Conservation (phyloP, 2,113 vertebrate genomes). For the Thunnus thynnus region DNA sequence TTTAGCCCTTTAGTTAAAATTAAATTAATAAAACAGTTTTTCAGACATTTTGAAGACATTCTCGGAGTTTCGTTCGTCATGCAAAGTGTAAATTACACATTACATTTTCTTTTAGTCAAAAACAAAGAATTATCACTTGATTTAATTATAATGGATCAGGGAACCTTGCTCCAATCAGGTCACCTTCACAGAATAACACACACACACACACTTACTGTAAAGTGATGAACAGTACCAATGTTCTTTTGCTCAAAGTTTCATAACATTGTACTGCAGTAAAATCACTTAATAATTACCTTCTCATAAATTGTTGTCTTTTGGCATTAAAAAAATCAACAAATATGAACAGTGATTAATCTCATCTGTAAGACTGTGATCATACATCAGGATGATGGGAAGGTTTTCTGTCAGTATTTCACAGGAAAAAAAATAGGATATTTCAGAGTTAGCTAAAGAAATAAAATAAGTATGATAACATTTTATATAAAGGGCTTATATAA, state of each 20-base stretch:
- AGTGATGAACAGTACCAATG: too few species aligned
- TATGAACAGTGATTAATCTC: too few species aligned
- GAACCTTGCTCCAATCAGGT: not conserved
- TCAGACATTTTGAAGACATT: too few species aligned
- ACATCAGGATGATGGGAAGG: too few species aligned
- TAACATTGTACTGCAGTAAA: not conserved
- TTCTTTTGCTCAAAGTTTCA: too few species aligned
- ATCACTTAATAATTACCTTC: not conserved
- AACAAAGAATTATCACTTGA: not conserved
- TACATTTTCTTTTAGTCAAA: too few species aligned
- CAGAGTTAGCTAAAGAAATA: not conserved
- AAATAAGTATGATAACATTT: not conserved
- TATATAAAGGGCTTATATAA: not conserved
- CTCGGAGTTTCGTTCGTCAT: too few species aligned
- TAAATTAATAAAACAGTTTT: too few species aligned
- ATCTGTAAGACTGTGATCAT: not conserved
- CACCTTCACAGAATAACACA: not conserved
- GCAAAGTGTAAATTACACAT: too few species aligned
- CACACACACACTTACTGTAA: not conserved
- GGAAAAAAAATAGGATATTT: too few species aligned
- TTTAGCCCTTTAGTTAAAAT: too few species aligned
- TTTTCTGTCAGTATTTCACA: not conserved
- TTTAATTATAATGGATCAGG: not conserved
- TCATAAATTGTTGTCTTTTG: not conserved
- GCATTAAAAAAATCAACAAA: not conserved